Base-by-base conservation (phyloP, 2,888 invertebrate species). In the Drosophila mettleri region DNA sequence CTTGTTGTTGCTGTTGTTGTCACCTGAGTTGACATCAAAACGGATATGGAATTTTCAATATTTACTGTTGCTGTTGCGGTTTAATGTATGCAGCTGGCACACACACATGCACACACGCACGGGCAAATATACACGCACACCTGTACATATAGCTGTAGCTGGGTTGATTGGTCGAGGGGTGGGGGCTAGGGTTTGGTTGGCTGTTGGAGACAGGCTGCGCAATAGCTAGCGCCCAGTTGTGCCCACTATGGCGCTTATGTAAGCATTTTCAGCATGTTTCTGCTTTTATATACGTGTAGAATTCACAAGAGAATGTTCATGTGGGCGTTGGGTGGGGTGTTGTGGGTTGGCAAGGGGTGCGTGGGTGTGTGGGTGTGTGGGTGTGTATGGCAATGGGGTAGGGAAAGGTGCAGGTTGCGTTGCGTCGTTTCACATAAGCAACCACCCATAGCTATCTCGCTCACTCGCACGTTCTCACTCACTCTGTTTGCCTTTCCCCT, bases 1-100 rank as follows among this genome's bases (percentile, higher is more conserved):
- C 54, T 59, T 63, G 16, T 48, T 52, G 27, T 41, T 69, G 55
- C 52, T 70, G 74, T 51, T 64, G 63, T 57, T 73, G 59, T 59
- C 64, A 71, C 71, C 54, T 69, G 81, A 78, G 79, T 85, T 81
- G 79, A 82, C 80, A 82, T 82, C 82, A 74, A 79, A 85, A 78
- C 71, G 86, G 87, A 87, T 82, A 85, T 87, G 80, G 76, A 87
- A 85, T 85, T 85, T 85, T 85, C 78, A 82, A 87, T 87, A 85
- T 85, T 85, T 87, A 85, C 87, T 70, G 80, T 80, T 66, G 70
- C 69, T 71, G 63, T 72, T 64, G 69, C 64, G 76, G 66, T 74
- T 77, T 83, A 83, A 80, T 86, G 78, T 76, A 83, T 83, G 84
- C 86, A 83, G 53, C 75, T 49, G 46, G 2, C 46, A 41, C 49